phyloP scores from a whole-genome alignment of 2,113 vertebrate genomes.

The Hypanus sabinus region DNA sequence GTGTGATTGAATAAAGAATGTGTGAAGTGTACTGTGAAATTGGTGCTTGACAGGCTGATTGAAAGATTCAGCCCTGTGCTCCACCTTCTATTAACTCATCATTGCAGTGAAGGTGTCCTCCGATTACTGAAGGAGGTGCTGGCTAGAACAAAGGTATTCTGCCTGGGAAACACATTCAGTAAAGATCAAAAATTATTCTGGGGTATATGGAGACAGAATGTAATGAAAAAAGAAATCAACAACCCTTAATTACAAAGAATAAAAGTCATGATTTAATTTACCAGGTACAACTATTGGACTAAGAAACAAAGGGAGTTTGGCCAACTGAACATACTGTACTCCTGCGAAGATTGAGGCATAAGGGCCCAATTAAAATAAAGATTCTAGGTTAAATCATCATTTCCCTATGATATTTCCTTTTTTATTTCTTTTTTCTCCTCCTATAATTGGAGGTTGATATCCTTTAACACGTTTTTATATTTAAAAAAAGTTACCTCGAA shows the following conservation, averaged over 20 bases:
- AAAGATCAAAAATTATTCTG: background rate
- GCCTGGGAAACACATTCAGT: too few species aligned
- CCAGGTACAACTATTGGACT: background rate
- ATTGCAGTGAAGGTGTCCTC: background rate
- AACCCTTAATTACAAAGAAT: background rate
- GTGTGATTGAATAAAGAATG: conserved; percentile 25
- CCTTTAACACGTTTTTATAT: too few species aligned
- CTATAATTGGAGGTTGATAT: too few species aligned
- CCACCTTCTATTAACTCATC: background rate
- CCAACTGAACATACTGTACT: background rate
- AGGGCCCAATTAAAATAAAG: background rate
- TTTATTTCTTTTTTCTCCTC: background rate
- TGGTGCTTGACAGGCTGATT: background rate
- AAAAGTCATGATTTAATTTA: background rate
- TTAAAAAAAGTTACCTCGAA: background rate
- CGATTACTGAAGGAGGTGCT: background rate
- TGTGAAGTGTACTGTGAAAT: conserved; percentile 31
- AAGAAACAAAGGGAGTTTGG: background rate
- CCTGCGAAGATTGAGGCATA: background rate
- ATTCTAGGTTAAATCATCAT: background rate
- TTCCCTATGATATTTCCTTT: background rate
- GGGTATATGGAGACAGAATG: background rate
- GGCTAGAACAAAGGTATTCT: background rate
- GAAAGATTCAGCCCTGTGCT: background rate
- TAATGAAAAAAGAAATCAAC: background rate